phyloP scores from a whole-genome alignment of 2,113 vertebrate species.

The Cheirogaleus medius region DNA sequence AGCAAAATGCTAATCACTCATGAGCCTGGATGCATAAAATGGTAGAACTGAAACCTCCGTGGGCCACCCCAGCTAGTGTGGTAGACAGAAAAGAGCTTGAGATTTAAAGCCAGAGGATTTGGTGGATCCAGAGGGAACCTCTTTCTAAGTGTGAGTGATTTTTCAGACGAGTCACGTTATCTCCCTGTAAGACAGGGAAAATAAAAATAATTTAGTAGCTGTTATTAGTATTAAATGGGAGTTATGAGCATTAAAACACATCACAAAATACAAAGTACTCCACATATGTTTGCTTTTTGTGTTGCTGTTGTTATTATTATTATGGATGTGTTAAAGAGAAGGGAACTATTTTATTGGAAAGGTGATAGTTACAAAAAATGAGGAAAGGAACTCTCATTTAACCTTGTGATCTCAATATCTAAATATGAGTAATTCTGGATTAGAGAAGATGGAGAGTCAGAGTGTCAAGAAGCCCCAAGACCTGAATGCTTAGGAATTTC shows the following conservation, averaged over 20 bases:
- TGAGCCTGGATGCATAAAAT: not conserved
- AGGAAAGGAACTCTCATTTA: not conserved
- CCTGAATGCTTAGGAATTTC: not conserved
- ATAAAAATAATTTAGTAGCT: not conserved
- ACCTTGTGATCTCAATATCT: not conserved
- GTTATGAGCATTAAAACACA: not conserved
- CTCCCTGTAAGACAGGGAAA: not conserved
- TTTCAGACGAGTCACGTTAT: not conserved
- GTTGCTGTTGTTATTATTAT: not conserved
- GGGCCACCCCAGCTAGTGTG: not conserved
- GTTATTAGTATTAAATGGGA: not conserved
- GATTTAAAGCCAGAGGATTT: not conserved
- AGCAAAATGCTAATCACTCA: constrained; percentile 29
- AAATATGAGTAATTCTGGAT: not conserved
- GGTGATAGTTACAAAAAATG: not conserved
- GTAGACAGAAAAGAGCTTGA: not conserved
- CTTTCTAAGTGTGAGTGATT: not conserved
- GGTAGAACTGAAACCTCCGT: not conserved
- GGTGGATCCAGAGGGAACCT: not conserved
- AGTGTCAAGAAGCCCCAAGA: not conserved
- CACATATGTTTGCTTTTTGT: not conserved
- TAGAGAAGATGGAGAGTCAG: not conserved
- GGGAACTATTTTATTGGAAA: constrained; percentile 8
- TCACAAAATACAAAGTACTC: not conserved
- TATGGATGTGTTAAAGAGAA: not conserved